phyloP scores from a whole-genome alignment of 1,140 invertebrate species.

The Wiebesia pumilae region DNA sequence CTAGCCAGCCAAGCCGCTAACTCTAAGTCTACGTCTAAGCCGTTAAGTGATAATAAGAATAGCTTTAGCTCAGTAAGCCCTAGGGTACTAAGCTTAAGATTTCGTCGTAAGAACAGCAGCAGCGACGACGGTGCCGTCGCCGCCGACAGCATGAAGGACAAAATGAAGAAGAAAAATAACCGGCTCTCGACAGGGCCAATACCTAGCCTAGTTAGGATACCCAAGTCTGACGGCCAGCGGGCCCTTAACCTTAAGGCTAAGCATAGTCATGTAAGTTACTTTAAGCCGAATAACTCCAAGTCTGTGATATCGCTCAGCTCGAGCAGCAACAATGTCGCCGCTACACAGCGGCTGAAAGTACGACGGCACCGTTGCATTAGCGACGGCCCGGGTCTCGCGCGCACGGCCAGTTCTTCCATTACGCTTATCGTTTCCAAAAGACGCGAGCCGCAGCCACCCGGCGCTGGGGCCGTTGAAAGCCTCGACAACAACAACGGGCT shows the following conservation, averaged over 20 bases:
- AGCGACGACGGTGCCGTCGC: conserved; percentile 13
- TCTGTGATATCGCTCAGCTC: conserved; percentile 76
- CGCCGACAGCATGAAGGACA: conserved; percentile 24
- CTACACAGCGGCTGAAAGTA: conserved; percentile 1
- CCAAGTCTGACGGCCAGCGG: conserved; percentile 75
- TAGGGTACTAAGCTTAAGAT: conserved; percentile 74
- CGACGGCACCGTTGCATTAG: conserved; percentile 14
- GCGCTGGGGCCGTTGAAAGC: not conserved
- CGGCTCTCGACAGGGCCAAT: conserved; percentile 58
- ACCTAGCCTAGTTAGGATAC: conserved; percentile 77
- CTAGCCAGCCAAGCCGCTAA: conserved; percentile 64
- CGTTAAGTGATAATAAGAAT: conserved; percentile 77
- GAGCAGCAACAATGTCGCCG: conserved; percentile 59
- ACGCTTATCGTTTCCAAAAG: conserved; percentile 76
- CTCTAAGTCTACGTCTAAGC: conserved; percentile 76
- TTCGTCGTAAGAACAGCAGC: conserved; percentile 21
- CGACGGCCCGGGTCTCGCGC: conserved; percentile 50
- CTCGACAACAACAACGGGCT: not conserved
- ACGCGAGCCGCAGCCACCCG: conserved; percentile 37
- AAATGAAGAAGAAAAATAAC: conserved; percentile 45
- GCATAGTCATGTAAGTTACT: conserved; percentile 68
- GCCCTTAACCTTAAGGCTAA: conserved; percentile 75
- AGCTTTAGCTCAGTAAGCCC: conserved; percentile 75
- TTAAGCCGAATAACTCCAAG: conserved; percentile 71
- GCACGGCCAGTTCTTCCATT: conserved; percentile 75